Base-by-base conservation (phyloP, 2,888 invertebrate species). In the Cylloceria caligata region DNA sequence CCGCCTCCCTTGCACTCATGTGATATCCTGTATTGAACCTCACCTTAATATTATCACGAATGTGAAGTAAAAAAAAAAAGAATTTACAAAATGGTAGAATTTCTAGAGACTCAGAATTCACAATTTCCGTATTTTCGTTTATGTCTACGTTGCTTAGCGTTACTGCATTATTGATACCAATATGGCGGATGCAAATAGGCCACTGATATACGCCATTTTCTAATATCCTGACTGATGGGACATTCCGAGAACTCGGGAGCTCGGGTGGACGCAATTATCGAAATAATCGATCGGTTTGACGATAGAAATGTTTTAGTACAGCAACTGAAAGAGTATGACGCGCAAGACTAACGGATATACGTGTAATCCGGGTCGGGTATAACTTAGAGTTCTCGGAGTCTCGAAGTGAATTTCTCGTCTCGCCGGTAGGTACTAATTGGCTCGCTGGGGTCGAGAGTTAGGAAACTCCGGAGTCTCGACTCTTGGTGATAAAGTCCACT, bases 401-500 rank as follows among this genome's bases (percentile, higher is more conserved):
- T 24, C 24, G 39, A 19, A 24, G 24, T 19, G 55, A 71, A 71
- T 42, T 71, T 71, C 39, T 42, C 55, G 55, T 74, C 64, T 74
- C 49, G 52, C 39, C 64, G 55, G 19, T 52, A 27, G 55, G 39
- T 42, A 74, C 74, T 65, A 65, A 74, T 74, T 74, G 74, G 64
- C 74, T 71, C 55, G 55, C 21, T 27, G 39, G 42, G 55, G 42
- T 71, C 49, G 64, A 42, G 52, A 74, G 74, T 73, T 73, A 36
- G 64, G 73, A 64, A 73, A 73, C 73, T 73, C 21, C 4, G 49
- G 67, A 16, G 0, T 24, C 24, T 52, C 27, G 45, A 19, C 68
- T 69, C 36, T 21, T 30, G 60, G 30, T 34, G 67, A 42, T 65
- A 74, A 67, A 67, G 75, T 75, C 75, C 75, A 75, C 65, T 67